Evolutionary conservation across 2,113 vertebrate species (phyloP), one percentile per base, ranked within the genome.

Genomic region (Steatornis caripensis): DNA sequence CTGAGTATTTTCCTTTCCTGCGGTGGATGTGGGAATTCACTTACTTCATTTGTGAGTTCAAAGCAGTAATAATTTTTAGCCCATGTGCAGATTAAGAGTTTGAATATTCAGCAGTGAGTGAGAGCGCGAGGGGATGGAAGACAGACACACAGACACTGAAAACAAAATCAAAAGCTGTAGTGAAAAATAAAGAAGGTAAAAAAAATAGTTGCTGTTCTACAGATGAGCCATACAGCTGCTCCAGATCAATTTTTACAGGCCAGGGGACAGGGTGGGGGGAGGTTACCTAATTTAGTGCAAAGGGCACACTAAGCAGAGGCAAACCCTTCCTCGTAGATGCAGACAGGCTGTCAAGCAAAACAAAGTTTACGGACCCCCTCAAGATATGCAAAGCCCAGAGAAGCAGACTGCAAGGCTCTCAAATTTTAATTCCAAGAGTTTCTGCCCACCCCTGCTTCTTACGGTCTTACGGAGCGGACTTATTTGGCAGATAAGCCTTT

Each of bases 51-150:
- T 92, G 1, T 72, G 71, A 89, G 89, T 97, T 97, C 97, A 97
- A 96, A 97, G 97, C 81, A 92, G 36, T 97, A 93, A 81, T 30
- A 70, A 64, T 87, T 92, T 90, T 91, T 71, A 90, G 86, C 58
- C 54, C 22, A 46, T 36, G 51, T 78, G 77, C 77, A 93, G 87
- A 92, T 91, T 53, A 79, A 94, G 90, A 76, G 32, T 87, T 87
- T 94, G 94, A 95, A 95, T 92, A 92, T 95, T 96, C 70, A 96
- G 29, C 65, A 95, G 53, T 34, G 24, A 93, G 37, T 94, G 45
- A 53, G 0, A 58, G 54, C 4, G 0, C 0, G 0, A 92, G 46
- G 48, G 48, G 48, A 71, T 53, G 36, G 36, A 78, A 94, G 81
- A 66, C 43, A 77, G 19, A 45, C 16, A 48, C 17, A 21, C n/a